phyloP scores from a whole-genome alignment of 2,888 invertebrate genomes.

The Drosophila suboccidentalis region DNA sequence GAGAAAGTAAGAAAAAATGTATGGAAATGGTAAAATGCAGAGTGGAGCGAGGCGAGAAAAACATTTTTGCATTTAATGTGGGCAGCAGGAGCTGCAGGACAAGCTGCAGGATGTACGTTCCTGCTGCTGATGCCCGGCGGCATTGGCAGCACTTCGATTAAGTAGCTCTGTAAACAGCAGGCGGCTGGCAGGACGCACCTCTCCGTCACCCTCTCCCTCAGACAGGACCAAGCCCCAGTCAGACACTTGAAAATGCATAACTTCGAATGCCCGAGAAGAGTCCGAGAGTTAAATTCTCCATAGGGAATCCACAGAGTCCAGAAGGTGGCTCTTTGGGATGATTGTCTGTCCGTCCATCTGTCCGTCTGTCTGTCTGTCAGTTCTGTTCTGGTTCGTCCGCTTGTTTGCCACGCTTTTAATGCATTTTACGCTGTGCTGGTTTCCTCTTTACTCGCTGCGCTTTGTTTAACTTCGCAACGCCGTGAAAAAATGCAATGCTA shows the following conservation, averaged over 20 bases:
- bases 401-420: slow-evolving; percentile 77
- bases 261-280: slow-evolving; percentile 51
- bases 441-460: slow-evolving; percentile 40
- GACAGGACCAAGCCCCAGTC: slow-evolving; percentile 40
- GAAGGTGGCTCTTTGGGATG: slow-evolving; percentile 16
- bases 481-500: slow-evolving; percentile 70
- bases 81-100: slow-evolving; percentile 18
- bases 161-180: slow-evolving; percentile 76
- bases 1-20: slow-evolving; percentile 7
- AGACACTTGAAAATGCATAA: slow-evolving; percentile 76
- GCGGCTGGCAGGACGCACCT: slow-evolving; percentile 22
- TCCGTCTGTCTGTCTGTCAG: slow-evolving; percentile 7
- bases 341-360: slow-evolving; percentile 19
- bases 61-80: slow-evolving; percentile 64
- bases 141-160: slow-evolving; percentile 75
- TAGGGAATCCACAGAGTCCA: slow-evolving; percentile 27
- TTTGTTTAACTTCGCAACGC: slow-evolving; percentile 48
- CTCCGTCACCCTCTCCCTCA: slow-evolving; percentile 8
- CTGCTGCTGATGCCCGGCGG: slow-evolving; percentile 25
- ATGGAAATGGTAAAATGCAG: slow-evolving; percentile 7
- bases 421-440: slow-evolving; percentile 73
- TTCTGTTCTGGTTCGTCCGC: slow-evolving; percentile 17
- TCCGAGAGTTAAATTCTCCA: slow-evolving; percentile 38
- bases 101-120: slow-evolving; percentile 43
- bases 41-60: slow-evolving; percentile 43